Conservation (phyloP, 2,888 invertebrate species). For the Acleris laterana region DNA sequence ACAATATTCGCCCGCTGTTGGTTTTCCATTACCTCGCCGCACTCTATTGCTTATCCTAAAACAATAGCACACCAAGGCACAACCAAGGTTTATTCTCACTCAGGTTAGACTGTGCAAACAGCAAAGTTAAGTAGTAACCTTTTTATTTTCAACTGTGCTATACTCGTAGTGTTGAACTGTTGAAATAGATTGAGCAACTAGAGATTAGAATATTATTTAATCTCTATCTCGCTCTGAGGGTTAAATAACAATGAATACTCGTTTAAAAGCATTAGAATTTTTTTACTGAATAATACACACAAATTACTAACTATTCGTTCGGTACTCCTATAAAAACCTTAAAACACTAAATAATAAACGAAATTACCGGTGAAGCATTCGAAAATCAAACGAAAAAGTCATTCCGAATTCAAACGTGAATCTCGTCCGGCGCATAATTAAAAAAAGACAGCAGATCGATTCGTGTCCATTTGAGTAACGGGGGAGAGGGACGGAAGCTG, state of each 20-base stretch:
- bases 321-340: not conserved
- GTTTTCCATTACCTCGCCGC: not conserved
- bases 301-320: not conserved
- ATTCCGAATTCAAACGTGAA: constrained; percentile 11
- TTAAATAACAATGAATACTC: too few relatives aligned
- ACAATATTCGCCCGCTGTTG: not conserved
- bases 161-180: too few relatives aligned
- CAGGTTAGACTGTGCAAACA: too few relatives aligned
- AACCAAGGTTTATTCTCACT: too few relatives aligned
- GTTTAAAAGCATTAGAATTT: too few relatives aligned
- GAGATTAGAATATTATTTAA: too few relatives aligned
- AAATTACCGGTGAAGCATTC: constrained; percentile 1
- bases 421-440: constrained; percentile 23
- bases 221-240: too few relatives aligned
- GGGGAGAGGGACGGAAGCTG: constrained; percentile 27
- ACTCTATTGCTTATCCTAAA: not conserved
- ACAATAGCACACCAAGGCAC: not conserved
- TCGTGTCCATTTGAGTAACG: constrained; percentile 32
- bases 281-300: too few relatives aligned
- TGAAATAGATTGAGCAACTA: too few relatives aligned
- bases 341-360: not conserved
- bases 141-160: too few relatives aligned
- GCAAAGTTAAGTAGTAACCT: too few relatives aligned
- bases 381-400: constrained; percentile 13
- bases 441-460: constrained; percentile 34